These are phyloP conservation scores for Microtus richardsoni DNA, from an alignment of 2,113 vertebrate genomes.

Conservation along the genomic window DNA sequence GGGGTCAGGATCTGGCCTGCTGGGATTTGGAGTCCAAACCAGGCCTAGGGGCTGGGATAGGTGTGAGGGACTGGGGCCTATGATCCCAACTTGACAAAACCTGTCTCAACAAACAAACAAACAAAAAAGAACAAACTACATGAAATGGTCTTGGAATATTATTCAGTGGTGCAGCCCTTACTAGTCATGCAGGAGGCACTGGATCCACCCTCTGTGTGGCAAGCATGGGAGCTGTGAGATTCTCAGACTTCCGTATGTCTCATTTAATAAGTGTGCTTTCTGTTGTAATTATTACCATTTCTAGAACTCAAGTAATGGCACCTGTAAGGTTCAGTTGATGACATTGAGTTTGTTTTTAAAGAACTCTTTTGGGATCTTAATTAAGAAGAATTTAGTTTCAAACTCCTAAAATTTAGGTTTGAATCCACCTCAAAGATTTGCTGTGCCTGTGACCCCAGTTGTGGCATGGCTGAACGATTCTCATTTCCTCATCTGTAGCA, in stretches of 20 bases:
- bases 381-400: neutral
- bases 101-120: too few species aligned
- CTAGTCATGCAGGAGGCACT: neutral
- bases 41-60: too few species aligned
- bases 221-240: too few species aligned
- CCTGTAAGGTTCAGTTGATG: neutral
- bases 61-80: too few species aligned
- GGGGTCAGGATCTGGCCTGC: too few species aligned
- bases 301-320: neutral
- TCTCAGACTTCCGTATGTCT: neutral
- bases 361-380: neutral
- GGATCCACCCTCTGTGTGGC: neutral
- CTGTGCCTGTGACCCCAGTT: neutral
- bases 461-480: neutral
- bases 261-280: neutral
- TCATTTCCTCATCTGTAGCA: neutral
- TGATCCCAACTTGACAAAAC: too few species aligned
- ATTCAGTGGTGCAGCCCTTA: neutral
- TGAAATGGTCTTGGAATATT: too few species aligned
- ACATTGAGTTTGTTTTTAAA: neutral
- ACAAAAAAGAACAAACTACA: too few species aligned
- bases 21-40: too few species aligned
- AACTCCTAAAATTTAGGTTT: neutral
- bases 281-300: neutral
- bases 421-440: neutral